phyloP scores from a whole-genome alignment of 2,888 invertebrate genomes.

The Entomobrya multifasciata region DNA sequence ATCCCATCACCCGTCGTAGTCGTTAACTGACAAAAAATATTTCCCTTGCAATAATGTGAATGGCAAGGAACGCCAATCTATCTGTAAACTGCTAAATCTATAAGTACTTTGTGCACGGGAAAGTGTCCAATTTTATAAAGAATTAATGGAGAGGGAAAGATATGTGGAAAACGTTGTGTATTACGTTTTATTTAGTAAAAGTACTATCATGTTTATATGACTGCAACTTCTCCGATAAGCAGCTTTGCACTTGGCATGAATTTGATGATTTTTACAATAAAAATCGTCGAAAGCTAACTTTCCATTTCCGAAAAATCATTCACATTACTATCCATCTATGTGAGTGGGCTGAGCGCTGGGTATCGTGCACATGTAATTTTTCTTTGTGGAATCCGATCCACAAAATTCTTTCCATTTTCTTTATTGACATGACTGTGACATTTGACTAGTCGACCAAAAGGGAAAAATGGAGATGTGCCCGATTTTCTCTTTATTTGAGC shows the following conservation, averaged over 20 bases:
- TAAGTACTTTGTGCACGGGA: constrained; percentile 12
- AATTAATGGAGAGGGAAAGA: constrained; percentile 23
- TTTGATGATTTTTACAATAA: constrained; percentile 8
- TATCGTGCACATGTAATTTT: not conserved
- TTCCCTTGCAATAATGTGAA: not conserved
- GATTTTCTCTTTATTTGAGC: not conserved
- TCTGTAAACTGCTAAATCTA: not conserved
- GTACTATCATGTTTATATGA: not conserved
- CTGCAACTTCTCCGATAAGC: not conserved
- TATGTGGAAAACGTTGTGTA: constrained; percentile 2
- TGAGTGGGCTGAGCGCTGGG: too few relatives aligned
- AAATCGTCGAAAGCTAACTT: not conserved
- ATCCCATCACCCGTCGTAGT: not conserved
- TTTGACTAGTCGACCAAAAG: constrained; percentile 42
- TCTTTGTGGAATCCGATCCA: constrained; percentile 39
- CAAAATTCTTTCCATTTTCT: constrained; percentile 38
- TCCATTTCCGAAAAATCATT: not conserved
- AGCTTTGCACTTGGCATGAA: not conserved
- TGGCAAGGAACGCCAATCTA: not conserved
- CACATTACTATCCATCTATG: too few relatives aligned
- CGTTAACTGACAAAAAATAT: not conserved
- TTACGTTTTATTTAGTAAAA: not conserved
- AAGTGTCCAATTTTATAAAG: constrained; percentile 32
- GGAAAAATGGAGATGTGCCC: not conserved
- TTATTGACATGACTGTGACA: constrained; percentile 40